phyloP scores from a whole-genome alignment of 2,888 invertebrate genomes.

The Tetragonula carbonaria region DNA sequence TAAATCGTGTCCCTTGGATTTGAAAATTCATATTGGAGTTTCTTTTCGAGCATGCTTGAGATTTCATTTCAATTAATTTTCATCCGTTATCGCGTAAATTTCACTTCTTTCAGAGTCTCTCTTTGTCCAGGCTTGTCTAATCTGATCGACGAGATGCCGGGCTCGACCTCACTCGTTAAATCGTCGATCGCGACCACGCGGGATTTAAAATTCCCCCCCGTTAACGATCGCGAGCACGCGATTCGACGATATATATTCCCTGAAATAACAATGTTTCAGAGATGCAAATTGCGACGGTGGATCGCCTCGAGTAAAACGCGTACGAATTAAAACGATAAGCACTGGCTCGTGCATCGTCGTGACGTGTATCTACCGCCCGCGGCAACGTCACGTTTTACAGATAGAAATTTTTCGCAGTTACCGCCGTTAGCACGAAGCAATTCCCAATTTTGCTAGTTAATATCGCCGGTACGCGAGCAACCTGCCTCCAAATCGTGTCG shows the following conservation, averaged over 20 bases:
- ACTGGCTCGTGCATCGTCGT: not conserved
- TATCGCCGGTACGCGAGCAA: not conserved
- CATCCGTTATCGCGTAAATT: not conserved
- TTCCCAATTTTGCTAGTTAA: not conserved
- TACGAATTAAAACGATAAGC: constrained; percentile 37
- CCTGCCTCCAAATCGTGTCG: not conserved
- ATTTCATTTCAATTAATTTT: too few species aligned
- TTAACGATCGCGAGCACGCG: constrained; percentile 7
- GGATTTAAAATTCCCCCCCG: not conserved
- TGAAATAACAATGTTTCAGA: constrained; percentile 2
- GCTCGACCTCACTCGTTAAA: not conserved
- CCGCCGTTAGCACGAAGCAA: not conserved
- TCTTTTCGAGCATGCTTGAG: too few species aligned
- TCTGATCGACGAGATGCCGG: not conserved
- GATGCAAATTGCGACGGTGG: constrained; percentile 32
- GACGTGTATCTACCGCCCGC: not conserved
- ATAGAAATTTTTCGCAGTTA: not conserved
- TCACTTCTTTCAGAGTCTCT: not conserved
- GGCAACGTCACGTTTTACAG: not conserved
- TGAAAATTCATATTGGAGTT: too few species aligned
- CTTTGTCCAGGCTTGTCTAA: not conserved
- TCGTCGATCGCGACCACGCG: not conserved
- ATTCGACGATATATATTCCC: constrained; percentile 1
- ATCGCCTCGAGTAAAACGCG: constrained; percentile 37
- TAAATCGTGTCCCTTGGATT: too few species aligned